These are phyloP conservation scores for Leptopilina drosophilae DNA, from an alignment of 2,888 invertebrate genomes.

Conservation along the genomic window DNA sequence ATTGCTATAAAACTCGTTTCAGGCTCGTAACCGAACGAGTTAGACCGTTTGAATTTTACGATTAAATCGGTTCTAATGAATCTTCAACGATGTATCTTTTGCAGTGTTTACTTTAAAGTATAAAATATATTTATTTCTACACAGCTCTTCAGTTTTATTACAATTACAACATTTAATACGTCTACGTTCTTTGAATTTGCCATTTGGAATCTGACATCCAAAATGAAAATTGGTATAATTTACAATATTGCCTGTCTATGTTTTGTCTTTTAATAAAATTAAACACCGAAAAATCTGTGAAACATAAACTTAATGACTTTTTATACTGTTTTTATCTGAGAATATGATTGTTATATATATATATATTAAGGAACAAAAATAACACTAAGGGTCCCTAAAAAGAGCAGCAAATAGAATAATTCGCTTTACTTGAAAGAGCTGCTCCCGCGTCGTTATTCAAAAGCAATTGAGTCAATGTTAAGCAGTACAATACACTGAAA, in stretches of 20 bases:
- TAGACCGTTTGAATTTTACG: constrained; percentile 63
- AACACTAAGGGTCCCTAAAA: constrained; percentile 58
- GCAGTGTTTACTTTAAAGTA: no score
- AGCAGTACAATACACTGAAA: constrained; percentile 76
- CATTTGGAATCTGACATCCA: no score
- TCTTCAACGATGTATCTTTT: constrained; percentile 23
- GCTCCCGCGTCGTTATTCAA: constrained; percentile 72
- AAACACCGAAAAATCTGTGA: no score
- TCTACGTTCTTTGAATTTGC: no score
- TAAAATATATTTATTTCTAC: no score
- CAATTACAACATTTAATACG: no score
- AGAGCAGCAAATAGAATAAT: constrained; percentile 76
- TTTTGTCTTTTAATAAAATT: no score
- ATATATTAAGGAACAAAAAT: constrained; percentile 15
- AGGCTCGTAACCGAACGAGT: constrained; percentile 35
- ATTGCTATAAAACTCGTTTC: constrained; percentile 71
- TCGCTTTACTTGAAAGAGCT: constrained; percentile 69
- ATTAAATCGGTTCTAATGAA: constrained; percentile 72
- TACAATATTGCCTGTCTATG: no score
- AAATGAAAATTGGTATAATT: no score
- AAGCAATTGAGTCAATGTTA: constrained; percentile 77
- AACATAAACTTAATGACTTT: neutral
- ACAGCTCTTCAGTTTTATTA: no score
- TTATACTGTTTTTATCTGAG: neutral
- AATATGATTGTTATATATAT: constrained; percentile 9